These are phyloP conservation scores for Sebastes fasciatus DNA, from an alignment of 2,113 vertebrate species.

Conservation along the genomic window DNA sequence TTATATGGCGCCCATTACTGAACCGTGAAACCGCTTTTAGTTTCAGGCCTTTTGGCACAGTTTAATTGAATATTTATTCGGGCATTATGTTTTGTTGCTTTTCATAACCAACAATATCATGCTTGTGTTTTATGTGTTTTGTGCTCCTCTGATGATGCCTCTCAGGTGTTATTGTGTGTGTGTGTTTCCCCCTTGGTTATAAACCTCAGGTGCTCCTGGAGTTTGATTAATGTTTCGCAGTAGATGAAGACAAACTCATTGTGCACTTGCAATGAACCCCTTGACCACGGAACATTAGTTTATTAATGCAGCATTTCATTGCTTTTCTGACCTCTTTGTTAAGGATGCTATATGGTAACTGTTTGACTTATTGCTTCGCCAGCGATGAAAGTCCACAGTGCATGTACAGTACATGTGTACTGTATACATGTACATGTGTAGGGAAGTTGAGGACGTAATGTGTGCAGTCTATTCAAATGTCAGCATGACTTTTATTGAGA, in stretches of 20 bases:
- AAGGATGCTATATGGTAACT: constrained; percentile 27
- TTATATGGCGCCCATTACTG: constrained; percentile 6
- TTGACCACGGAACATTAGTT: constrained; percentile 47
- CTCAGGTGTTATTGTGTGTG: constrained; percentile 1
- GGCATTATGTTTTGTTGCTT: neutral
- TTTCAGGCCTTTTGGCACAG: neutral
- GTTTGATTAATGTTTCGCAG: constrained; percentile 70
- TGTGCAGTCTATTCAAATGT: neutral
- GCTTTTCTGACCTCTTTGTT: neutral
- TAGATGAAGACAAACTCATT: neutral
- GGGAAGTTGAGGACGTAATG: neutral
- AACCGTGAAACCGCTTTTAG: neutral
- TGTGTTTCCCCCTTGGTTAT: neutral
- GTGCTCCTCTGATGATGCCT: neutral
- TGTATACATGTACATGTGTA: neutral
- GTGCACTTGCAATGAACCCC: constrained; percentile 15
- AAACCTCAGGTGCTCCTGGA: constrained; percentile 16
- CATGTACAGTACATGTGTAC: neutral
- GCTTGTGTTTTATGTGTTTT: neutral
- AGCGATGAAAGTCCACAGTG: constrained; percentile 34
- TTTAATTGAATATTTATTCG: neutral
- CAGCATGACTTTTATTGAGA: neutral
- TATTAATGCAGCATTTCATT: constrained; percentile 56
- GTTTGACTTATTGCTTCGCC: constrained; percentile 22
- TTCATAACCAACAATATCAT: neutral